phyloP scores from a whole-genome alignment of 2,888 invertebrate species.

The Chrysolina americana region DNA sequence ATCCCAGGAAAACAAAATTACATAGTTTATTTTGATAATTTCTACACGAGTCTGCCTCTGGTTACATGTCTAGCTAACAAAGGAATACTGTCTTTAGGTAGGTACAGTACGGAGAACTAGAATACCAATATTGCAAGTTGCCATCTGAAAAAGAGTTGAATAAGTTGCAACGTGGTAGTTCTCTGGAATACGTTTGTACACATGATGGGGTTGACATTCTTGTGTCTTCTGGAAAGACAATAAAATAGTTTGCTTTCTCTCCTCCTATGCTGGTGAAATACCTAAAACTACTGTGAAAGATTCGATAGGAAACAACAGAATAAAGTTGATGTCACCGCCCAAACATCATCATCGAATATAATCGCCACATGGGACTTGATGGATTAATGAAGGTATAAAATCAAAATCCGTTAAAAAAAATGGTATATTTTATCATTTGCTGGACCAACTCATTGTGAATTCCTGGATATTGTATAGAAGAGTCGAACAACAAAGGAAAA shows the following conservation, averaged over 20 bases:
- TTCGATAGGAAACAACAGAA: conserved; percentile 10
- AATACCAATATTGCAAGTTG: conserved; percentile 19
- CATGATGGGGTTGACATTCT: conserved; percentile 4
- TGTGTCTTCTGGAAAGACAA: conserved; percentile 12
- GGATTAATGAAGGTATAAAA: conserved; percentile 9
- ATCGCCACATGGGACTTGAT: conserved; percentile 10
- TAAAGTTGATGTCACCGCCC: conserved; percentile 6
- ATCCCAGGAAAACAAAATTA: neutral
- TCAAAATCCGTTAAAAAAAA: too few relatives aligned
- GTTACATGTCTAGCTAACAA: conserved; percentile 7
- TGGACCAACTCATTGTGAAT: conserved; percentile 20
- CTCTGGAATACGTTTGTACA: conserved; percentile 10
- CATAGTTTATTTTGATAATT: neutral
- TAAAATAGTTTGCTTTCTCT: conserved; percentile 9
- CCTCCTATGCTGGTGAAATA: too few relatives aligned
- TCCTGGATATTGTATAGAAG: too few relatives aligned
- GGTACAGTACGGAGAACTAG: conserved; percentile 5
- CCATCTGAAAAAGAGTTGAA: conserved; percentile 1
- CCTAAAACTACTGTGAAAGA: neutral
- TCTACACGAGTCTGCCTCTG: neutral
- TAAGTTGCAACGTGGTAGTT: neutral
- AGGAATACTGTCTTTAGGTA: conserved; percentile 9
- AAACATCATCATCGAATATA: conserved; percentile 20
- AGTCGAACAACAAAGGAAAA: conserved; percentile 16
- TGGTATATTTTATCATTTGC: conserved; percentile 21